These are phyloP conservation scores for Heliornis fulica DNA, from an alignment of 2,113 vertebrate species.

Conservation along the genomic window DNA sequence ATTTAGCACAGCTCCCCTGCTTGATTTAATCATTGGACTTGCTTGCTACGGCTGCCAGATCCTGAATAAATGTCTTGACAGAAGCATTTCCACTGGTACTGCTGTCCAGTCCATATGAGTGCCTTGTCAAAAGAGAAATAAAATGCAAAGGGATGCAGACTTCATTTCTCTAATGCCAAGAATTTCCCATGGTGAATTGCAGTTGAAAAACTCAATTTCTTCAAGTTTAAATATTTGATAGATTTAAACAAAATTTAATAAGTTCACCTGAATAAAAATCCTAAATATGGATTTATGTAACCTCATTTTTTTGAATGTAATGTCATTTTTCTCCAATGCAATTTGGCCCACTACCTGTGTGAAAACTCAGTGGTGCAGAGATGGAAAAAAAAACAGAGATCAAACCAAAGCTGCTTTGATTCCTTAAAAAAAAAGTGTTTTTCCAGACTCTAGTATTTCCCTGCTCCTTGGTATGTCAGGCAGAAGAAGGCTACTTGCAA, in stretches of 20 bases:
- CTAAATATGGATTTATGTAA: background rate
- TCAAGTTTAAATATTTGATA: background rate
- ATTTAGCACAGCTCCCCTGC: constrained; percentile 10
- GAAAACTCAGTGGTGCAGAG: background rate
- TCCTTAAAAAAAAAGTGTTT: background rate
- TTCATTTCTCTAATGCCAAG: background rate
- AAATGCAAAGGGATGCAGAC: background rate
- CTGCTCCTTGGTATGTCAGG: background rate
- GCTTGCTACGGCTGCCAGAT: constrained; percentile 2
- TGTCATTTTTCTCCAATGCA: background rate
- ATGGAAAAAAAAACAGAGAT: background rate
- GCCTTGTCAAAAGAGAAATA: background rate
- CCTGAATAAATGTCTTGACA: constrained; percentile 7
- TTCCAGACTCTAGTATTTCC: background rate
- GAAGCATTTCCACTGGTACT: background rate
- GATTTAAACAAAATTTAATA: background rate
- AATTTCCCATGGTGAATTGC: background rate
- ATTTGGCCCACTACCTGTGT: background rate
- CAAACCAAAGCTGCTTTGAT: background rate
- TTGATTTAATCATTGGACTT: background rate
- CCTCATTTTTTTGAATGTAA: background rate
- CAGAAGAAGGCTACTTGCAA: background rate
- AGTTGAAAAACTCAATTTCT: background rate
- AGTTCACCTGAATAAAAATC: background rate
- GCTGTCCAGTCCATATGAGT: background rate